Evolutionary conservation across 2,888 invertebrate species (phyloP), one percentile per base, ranked within the genome.

Genomic region (Meta bourneti): DNA sequence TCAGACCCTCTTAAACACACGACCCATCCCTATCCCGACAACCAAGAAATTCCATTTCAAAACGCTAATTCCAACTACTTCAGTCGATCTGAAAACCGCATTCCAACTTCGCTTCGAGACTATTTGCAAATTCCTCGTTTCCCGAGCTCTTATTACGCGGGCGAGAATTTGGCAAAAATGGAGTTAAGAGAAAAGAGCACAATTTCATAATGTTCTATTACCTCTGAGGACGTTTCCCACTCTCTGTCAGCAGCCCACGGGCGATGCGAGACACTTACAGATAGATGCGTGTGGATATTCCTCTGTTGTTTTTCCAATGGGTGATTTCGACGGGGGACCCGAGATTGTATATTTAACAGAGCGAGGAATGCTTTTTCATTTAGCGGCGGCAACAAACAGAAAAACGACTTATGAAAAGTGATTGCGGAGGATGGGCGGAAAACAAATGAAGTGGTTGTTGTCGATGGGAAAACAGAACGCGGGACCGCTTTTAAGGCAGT

Each of bases 181-280:
- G 88, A 88, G 88, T 88, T 88, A 88, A 88, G 81, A 88, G 72
- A 80, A 86, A 80, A 81, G 75, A 61, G 74, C 48, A 75, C 88
- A 81, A 88, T 88, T 87, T 87, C 71, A 77, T 87, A 87, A 87
- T 87, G 87, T 80, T 74, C 88, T 88, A 88, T 88, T 81, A 88
- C 81, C 81, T 74, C 61, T 75, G 69, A 77, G 75, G 88, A 19
- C 75, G 34, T 74, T 71, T 54, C 54, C 13, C 8, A 9, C 54
- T 16, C 9, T 80, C 72, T 74, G 77, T 70, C 78, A 2, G n/a
- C 51, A 69, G 77, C 85, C 19, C 13, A 16, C 11, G 61, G 61
- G 61, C 61, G 61, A 61, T 61, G 61, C 61, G 61, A 16, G 61
- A 61, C 13, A 74, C 74, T 54, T n/a, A 16, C 48, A 74, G 54